Percentiles rank a stretch among this genome's conserved stretches.
Conservation (phyloP, 2,113 vertebrate genomes). For the Upupa epops region DNA sequence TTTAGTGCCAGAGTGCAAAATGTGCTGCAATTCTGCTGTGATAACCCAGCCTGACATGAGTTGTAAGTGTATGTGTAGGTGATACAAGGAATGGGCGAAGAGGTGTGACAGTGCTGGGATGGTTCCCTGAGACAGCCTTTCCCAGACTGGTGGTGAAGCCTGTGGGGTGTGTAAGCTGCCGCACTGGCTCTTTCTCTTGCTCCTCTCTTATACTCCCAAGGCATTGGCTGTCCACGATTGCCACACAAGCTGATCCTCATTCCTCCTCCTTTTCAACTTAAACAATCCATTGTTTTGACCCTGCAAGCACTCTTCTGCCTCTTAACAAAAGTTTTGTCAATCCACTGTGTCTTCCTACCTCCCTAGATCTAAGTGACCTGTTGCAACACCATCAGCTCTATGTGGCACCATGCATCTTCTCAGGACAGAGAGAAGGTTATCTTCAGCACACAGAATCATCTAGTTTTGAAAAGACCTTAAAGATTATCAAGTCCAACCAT, state of each 20-base stretch:
- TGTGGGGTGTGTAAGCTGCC: not conserved
- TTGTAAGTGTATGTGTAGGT: not conserved
- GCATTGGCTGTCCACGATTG: fast-evolving
- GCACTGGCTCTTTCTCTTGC: not conserved
- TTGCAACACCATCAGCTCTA: not conserved
- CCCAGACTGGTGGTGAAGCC: not conserved
- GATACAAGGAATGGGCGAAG: not conserved
- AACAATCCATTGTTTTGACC: not conserved
- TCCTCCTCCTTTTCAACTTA: not conserved
- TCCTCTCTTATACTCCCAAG: not conserved
- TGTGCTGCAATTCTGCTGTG: not conserved
- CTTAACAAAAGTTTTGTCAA: not conserved
- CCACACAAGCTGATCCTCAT: not conserved
- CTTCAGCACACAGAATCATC: not conserved
- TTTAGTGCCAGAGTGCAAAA: not conserved
- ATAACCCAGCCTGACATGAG: not conserved
- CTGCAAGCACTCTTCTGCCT: not conserved
- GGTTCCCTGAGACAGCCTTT: not conserved
- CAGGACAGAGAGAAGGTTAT: fast-evolving
- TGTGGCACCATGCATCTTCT: not conserved
- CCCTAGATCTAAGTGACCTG: not conserved
- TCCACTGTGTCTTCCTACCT: not conserved
- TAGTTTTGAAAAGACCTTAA: too few relatives aligned
- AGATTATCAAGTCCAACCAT: too few relatives aligned
- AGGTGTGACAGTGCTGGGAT: fast-evolving